These are phyloP conservation scores for Allobates femoralis DNA, from an alignment of 2,797 vertebrate species.

Conservation along the genomic window DNA sequence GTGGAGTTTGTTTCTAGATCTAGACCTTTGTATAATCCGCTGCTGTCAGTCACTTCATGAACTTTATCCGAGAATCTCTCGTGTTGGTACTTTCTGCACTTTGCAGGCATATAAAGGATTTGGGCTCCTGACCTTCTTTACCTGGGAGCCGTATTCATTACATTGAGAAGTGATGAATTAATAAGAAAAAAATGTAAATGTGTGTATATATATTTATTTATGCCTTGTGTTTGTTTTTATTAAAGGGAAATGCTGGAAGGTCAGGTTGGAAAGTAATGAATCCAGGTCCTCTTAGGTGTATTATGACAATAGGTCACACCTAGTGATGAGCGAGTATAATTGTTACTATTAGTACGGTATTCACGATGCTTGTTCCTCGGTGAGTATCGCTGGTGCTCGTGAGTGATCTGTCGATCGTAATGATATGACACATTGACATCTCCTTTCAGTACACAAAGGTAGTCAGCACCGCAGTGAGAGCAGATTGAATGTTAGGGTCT, in stretches of 20 bases:
- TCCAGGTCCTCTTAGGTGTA: neutral
- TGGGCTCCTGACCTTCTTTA: neutral
- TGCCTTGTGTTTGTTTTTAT: neutral
- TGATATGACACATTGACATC: no score
- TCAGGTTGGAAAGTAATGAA: neutral
- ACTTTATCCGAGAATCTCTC: neutral
- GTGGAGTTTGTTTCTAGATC: neutral
- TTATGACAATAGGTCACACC: neutral
- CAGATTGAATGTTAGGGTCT: no score
- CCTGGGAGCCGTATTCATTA: neutral
- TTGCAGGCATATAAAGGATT: neutral
- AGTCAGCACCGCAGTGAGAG: no score
- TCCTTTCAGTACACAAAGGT: no score
- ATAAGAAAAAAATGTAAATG: slow-evolving; percentile 4
- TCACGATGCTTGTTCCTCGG: no score
- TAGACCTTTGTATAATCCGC: neutral
- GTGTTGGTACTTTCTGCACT: slow-evolving; percentile 21
- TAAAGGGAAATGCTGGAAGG: slow-evolving; percentile 18
- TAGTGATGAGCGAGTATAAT: no score
- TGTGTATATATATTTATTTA: slow-evolving; percentile 22
- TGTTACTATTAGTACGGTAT: no score
- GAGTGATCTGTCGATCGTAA: no score
- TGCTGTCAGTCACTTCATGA: neutral
- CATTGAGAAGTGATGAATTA: neutral
- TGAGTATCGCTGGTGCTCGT: no score